phyloP scores from a whole-genome alignment of 2,113 vertebrate species.

The Alligator sinensis region DNA sequence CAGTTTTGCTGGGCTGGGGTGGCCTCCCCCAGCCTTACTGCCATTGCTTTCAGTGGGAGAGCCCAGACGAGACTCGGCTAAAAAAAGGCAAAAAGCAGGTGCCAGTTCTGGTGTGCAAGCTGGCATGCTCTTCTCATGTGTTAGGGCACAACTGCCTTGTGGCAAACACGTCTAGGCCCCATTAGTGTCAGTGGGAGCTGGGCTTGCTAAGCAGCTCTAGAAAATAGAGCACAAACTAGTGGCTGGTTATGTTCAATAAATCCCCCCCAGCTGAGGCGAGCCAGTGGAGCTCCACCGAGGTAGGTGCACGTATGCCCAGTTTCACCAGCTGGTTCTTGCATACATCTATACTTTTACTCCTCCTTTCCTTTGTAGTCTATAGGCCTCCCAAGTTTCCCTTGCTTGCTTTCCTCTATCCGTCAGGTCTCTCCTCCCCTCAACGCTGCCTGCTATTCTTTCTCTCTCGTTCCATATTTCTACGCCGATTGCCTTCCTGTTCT shows the following conservation, averaged over 20 bases:
- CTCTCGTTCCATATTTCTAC: constrained; percentile 62
- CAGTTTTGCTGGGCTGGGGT: neutral
- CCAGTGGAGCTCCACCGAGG: neutral
- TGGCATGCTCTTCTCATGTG: neutral
- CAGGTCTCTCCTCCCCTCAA: neutral
- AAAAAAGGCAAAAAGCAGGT: neutral
- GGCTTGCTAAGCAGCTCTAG: neutral
- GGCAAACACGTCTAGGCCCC: neutral
- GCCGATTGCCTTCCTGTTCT: constrained; percentile 61
- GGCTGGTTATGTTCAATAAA: neutral
- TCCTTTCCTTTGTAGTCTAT: constrained; percentile 28
- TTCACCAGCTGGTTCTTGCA: constrained; percentile 36
- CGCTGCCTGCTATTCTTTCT: constrained; percentile 55
- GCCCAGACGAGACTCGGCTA: neutral
- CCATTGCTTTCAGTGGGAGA: rapidly evolving
- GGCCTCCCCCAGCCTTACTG: neutral
- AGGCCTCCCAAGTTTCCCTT: neutral
- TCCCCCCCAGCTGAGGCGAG: neutral
- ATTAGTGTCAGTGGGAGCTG: neutral
- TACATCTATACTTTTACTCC: neutral
- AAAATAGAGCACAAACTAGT: neutral
- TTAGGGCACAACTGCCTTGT: neutral
- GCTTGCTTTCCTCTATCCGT: constrained; percentile 21
- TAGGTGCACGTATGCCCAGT: constrained; percentile 26
- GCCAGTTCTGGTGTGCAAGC: neutral